These are phyloP conservation scores for Brevipalpus yothersi DNA, from an alignment of 1,140 invertebrate genomes.

Conservation along the genomic window DNA sequence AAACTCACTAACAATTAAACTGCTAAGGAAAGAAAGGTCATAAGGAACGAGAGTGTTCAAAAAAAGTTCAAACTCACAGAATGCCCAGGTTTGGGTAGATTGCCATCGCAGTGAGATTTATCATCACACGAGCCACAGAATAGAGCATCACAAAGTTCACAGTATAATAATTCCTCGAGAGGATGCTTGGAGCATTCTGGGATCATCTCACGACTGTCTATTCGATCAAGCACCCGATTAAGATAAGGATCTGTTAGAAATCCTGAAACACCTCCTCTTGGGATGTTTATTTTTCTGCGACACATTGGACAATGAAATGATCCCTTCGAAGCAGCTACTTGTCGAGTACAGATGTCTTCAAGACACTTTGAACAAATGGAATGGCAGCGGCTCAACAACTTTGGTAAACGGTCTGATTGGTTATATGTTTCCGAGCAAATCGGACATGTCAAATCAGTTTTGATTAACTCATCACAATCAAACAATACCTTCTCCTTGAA, in stretches of 20 bases:
- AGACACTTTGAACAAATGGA: constrained; percentile 75
- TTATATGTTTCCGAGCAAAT: constrained; percentile 79
- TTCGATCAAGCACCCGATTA: constrained; percentile 73
- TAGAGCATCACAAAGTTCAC: constrained; percentile 79
- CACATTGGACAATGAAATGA: constrained; percentile 81
- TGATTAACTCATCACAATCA: constrained; percentile 91
- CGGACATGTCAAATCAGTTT: constrained; percentile 84
- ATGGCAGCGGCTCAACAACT: too few species aligned
- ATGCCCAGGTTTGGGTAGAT: too few species aligned
- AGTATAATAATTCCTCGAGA: constrained; percentile 63
- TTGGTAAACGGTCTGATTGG: constrained; percentile 65
- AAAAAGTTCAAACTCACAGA: too few species aligned
- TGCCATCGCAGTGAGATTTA: background rate
- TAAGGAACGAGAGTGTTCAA: too few species aligned
- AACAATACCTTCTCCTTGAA: constrained; percentile 92
- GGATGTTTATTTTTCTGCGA: constrained; percentile 65
- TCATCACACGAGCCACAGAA: constrained; percentile 54
- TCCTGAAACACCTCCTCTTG: constrained; percentile 64
- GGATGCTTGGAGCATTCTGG: constrained; percentile 66
- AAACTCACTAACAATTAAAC: too few species aligned
- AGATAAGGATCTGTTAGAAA: constrained; percentile 80
- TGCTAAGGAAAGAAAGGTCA: too few species aligned
- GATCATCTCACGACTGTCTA: constrained; percentile 67
- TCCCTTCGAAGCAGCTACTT: constrained; percentile 25
- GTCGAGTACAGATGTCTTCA: constrained; percentile 43